A percentile compares a stretch with the other conserved stretches of the same genome.
Conservation (phyloP, 2,888 invertebrate species). For the Clepsis dumicolana region DNA sequence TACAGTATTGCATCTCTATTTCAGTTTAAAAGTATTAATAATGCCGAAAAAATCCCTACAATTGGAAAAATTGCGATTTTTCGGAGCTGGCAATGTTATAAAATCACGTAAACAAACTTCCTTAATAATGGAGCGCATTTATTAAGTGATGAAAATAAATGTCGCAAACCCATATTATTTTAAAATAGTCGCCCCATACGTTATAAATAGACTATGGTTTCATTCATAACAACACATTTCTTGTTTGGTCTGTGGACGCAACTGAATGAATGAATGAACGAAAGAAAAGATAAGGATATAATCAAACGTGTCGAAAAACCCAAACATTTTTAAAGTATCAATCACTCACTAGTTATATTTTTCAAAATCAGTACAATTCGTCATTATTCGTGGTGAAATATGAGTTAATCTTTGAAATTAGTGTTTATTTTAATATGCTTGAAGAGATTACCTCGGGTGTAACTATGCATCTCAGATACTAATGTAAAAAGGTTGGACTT, state of each 20-base stretch:
- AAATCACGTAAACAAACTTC: neutral
- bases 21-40: too few relatives aligned
- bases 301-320: conserved; percentile 32
- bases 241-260: conserved; percentile 16
- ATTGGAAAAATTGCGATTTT: neutral
- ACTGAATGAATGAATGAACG: conserved; percentile 9
- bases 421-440: conserved; percentile 15
- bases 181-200: neutral
- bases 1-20: too few relatives aligned
- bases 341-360: neutral
- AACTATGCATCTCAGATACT: conserved; percentile 6
- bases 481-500: neutral
- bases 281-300: neutral
- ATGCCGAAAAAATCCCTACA: neutral
- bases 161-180: neutral
- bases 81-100: neutral
- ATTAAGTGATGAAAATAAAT: too few relatives aligned
- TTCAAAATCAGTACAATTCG: conserved; percentile 3
- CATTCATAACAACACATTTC: neutral
- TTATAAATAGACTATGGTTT: neutral
- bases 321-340: neutral
- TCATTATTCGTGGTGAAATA: conserved; percentile 3
- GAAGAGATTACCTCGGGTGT: conserved; percentile 24
- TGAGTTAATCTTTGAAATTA: neutral
- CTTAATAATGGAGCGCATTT: too few relatives aligned